These are phyloP conservation scores for Pocillopora verrucosa DNA, from an alignment of 64 coral and sea anemone genomes.

Conservation along the genomic window DNA sequence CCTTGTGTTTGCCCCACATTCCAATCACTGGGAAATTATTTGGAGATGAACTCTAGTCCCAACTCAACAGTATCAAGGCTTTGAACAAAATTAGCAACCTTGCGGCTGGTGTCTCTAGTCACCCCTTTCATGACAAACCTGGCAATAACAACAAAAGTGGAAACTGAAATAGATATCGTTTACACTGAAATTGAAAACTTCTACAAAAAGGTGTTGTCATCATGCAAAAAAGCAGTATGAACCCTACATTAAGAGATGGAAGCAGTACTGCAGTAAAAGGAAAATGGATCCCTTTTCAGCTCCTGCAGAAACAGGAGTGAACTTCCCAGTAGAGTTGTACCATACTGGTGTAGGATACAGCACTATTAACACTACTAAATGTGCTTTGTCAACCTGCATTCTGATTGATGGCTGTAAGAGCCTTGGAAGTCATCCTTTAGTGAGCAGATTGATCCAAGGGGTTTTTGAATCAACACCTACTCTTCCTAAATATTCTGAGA, in stretches of 20 bases:
- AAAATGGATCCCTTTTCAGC: constrained; percentile 26
- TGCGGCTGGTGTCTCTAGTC: constrained; percentile 15
- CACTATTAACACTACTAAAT: constrained; percentile 52
- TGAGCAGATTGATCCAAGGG: constrained; percentile 47
- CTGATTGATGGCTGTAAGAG: constrained; percentile 9
- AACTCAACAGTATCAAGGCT: constrained; percentile 64
- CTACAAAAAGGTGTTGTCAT: neutral
- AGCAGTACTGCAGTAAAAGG: constrained; percentile 26
- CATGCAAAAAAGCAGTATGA: constrained; percentile 47
- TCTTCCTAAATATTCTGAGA: constrained; percentile 32
- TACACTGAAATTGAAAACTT: constrained; percentile 26
- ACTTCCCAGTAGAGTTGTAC: constrained; percentile 37
- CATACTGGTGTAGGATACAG: constrained; percentile 53
- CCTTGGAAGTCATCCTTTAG: constrained; percentile 58
- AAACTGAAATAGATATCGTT: constrained; percentile 9
- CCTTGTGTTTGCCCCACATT: constrained; percentile 46
- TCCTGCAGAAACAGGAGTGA: constrained; percentile 25
- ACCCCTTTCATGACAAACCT: constrained; percentile 14
- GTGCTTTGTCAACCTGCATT: constrained; percentile 49
- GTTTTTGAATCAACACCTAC: constrained; percentile 23
- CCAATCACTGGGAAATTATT: constrained; percentile 51
- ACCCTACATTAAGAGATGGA: constrained; percentile 51
- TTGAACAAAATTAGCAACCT: constrained; percentile 55
- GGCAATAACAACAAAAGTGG: constrained; percentile 20
- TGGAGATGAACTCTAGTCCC: constrained; percentile 58